phyloP scores from a whole-genome alignment of 2,888 invertebrate species.

The Caenorhabditis virilis region DNA sequence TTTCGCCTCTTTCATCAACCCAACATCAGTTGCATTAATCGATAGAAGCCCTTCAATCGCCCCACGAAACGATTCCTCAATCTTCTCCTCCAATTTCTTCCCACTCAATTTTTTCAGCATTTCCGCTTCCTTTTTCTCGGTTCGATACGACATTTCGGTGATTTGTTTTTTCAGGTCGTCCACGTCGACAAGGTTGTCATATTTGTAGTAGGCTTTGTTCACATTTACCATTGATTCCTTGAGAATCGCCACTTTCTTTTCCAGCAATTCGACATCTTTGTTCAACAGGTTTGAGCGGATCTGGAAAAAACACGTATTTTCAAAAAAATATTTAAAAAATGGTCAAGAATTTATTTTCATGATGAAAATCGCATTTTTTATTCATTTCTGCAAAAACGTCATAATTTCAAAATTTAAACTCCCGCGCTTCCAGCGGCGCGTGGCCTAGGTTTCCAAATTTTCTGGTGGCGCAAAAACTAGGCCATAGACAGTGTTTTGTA shows the following conservation, averaged over 20 bases:
- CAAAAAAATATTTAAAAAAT: no score
- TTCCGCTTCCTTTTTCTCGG: conserved; percentile 15
- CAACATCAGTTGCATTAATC: conserved; percentile 12
- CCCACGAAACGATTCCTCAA: conserved; percentile 15
- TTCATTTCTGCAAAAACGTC: no score
- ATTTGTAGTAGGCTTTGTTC: conserved; percentile 20
- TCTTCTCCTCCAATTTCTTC: not conserved
- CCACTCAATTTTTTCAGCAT: conserved; percentile 1
- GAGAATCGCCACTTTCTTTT: conserved; percentile 27
- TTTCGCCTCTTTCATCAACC: conserved; percentile 16
- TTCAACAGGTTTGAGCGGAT: conserved; percentile 13
- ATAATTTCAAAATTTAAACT: no score
- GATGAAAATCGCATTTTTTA: no score
- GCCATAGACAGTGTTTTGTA: no score
- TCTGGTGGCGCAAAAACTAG: no score
- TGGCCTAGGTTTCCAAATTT: no score
- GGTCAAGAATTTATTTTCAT: no score
- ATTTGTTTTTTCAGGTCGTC: conserved; percentile 27
- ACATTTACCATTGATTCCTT: conserved; percentile 21
- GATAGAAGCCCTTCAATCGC: conserved; percentile 31
- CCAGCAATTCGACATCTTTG: conserved; percentile 22
- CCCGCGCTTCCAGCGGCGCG: no score
- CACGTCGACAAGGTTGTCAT: conserved; percentile 16
- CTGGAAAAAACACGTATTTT: conserved; percentile 16
- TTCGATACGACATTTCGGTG: conserved; percentile 23